Evolutionary conservation across 2,113 vertebrate genomes (phyloP).

Genomic region (Australoheros scitulus): DNA sequence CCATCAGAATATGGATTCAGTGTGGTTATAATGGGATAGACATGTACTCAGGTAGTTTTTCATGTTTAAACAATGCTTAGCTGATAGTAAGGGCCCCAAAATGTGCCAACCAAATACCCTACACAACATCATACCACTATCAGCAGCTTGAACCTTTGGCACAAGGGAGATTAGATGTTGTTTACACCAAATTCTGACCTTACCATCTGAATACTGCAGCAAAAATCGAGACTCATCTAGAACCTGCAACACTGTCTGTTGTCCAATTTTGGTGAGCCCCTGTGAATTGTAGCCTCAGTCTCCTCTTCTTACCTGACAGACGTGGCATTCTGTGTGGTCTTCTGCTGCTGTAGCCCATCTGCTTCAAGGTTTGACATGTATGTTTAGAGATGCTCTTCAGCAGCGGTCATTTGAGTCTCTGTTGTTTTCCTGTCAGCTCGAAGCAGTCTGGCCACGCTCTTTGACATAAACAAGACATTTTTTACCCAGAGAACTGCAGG

Average conservation of each 20-base stretch:
- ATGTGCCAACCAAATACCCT: background rate
- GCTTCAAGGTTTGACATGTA: background rate
- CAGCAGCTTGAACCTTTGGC: background rate
- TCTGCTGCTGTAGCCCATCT: background rate
- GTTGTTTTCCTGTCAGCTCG: background rate
- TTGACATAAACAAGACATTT: no score
- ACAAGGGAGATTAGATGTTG: background rate
- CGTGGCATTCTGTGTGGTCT: background rate
- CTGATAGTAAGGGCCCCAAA: background rate
- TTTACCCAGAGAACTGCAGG: no score
- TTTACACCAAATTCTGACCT: no score
- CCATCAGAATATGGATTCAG: no score
- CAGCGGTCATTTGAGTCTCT: background rate
- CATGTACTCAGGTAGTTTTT: no score
- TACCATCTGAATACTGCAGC: background rate
- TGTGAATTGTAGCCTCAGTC: background rate
- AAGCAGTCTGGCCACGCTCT: no score
- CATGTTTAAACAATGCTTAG: background rate
- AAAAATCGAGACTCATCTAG: background rate
- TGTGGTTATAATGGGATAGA: no score
- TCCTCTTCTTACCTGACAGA: background rate
- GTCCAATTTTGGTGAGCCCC: background rate
- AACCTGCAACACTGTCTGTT: background rate
- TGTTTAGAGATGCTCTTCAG: background rate
- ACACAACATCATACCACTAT: background rate